Base-by-base conservation (phyloP, 92 coral and sea anemone species). In the Siderastrea radians region DNA sequence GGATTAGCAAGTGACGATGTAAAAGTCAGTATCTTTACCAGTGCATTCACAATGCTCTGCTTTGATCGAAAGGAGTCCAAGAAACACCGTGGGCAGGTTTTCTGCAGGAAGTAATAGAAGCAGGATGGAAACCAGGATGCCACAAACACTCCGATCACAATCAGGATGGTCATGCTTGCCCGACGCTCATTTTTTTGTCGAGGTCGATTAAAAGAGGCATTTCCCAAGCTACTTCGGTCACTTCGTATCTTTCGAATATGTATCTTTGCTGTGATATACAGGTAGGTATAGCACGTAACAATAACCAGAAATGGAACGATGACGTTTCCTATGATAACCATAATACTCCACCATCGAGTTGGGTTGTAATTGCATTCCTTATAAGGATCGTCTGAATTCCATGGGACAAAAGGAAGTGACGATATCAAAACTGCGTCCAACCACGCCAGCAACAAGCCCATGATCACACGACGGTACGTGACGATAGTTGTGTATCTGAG, bases 101-200 rank as follows among this genome's bases (percentile, higher is more conserved):
- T 90, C 38, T 78, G 84, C 16, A 96, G 84, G 81, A 95, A 98
- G 90, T 98, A 98, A 66, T 98, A 98, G 60, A 95, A 69, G 48
- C 98, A 95, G 19, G 99, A 95, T 6, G 99, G 99, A 44, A 98
- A 90, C 99, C 99, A 98, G 48, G 97, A 92, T 52, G 93, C 76
- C 47, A 98, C 88, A 78, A 98, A 98, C 7, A 98, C 86, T 1
- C 99, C 99, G 12, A 98, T 93, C 5, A 98, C 96, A 9, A 98
- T 95, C 6, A 95, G 73, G 5, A 98, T 90, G 49, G 99, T 98
- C 48, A 71, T 92, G 74, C 94, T 98, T 1, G 98, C 98, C 58
- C 93, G 91, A 4, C 93, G 85, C 11, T 96, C 94, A 47, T 82
- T 94, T 4, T 74, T 75, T 73, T 88, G 89, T 45, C 81, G 77